Percentiles rank a stretch among this genome's conserved stretches.
Conservation (phyloP, 2,797 vertebrate species). For the Masticophis lateralis region DNA sequence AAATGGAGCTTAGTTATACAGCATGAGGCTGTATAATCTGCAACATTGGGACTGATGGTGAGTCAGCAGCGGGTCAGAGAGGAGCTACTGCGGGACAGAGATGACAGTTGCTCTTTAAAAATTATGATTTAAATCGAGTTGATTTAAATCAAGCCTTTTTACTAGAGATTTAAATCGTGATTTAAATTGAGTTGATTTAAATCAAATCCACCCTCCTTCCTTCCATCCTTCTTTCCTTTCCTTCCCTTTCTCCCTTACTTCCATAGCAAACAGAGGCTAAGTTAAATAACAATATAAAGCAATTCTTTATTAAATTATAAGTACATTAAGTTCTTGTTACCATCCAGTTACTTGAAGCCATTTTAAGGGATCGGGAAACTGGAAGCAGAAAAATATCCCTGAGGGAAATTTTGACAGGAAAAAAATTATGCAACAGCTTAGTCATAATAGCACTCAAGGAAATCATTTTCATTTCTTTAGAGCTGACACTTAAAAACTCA, state of each 20-base stretch:
- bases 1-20: too few species aligned
- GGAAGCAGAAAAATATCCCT: constrained; percentile 8
- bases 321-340: constrained; percentile 27
- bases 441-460: constrained; percentile 9
- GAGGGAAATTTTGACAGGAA: constrained; percentile 24
- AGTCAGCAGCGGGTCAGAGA: too few species aligned
- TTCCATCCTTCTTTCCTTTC: too few species aligned
- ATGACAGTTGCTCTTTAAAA: too few species aligned
- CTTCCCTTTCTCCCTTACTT: accelerated
- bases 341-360: accelerated
- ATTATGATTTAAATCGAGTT: too few species aligned
- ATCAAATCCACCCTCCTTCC: too few species aligned
- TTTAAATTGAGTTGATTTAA: too few species aligned
- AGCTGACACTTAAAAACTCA: constrained; percentile 18
- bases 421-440: constrained; percentile 34
- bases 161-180: too few species aligned
- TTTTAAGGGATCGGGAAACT: constrained; percentile 31
- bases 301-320: constrained; percentile 29
- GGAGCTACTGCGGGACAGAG: too few species aligned
- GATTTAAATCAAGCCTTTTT: too few species aligned
- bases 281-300: not conserved
- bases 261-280: not conserved
- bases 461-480: constrained; percentile 28
- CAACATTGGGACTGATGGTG: too few species aligned
- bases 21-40: too few species aligned